phyloP scores from a whole-genome alignment of 2,113 vertebrate species.

The Aegithalos caudatus region DNA sequence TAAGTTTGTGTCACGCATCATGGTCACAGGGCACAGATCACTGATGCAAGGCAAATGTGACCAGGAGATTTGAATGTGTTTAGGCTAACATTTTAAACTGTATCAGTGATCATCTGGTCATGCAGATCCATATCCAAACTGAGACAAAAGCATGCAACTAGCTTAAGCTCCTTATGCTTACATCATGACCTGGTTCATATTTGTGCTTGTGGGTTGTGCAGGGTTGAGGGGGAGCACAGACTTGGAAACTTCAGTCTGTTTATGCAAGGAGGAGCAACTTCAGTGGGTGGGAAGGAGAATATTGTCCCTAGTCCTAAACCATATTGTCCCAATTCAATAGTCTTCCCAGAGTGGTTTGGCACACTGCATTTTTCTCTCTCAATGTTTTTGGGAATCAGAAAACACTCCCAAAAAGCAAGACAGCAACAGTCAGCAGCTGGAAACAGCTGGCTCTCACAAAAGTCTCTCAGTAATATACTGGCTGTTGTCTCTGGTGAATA shows the following conservation, averaged over 20 bases:
- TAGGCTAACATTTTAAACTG: background rate
- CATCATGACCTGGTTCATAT: background rate
- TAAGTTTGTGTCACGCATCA: background rate
- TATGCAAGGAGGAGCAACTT: background rate
- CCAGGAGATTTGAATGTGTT: background rate
- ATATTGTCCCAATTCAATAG: background rate
- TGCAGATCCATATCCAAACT: background rate
- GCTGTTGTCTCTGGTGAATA: background rate
- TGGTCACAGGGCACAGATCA: background rate
- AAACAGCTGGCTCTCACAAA: background rate
- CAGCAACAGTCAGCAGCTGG: constrained; percentile 13
- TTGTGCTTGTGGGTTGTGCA: background rate
- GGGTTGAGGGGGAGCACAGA: background rate
- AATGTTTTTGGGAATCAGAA: background rate
- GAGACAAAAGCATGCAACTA: background rate
- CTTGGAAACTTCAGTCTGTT: background rate
- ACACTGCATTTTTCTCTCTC: background rate
- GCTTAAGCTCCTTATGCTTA: background rate
- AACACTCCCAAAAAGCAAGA: background rate
- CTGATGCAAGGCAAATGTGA: background rate
- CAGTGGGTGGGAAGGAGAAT: background rate
- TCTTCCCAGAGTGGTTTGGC: background rate
- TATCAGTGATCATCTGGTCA: background rate
- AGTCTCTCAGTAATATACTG: background rate
- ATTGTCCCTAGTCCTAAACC: background rate